A percentile compares a stretch with the other conserved stretches of the same genome.
These are phyloP conservation scores for Forpus xanthops DNA, from an alignment of 2,797 vertebrate species.

Conservation along the genomic window DNA sequence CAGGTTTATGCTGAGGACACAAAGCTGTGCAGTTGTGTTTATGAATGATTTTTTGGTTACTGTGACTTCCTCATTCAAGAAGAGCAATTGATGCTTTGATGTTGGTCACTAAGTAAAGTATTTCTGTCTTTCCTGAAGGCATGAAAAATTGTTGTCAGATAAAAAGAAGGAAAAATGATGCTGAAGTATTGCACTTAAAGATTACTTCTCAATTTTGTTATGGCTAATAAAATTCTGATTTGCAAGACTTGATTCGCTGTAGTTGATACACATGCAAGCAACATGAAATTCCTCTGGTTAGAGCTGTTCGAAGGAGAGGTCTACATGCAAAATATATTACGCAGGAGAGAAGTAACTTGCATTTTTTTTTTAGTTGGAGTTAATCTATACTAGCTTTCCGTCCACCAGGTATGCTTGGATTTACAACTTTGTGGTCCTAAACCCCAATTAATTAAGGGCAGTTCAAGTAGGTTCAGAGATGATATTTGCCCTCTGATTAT, in stretches of 20 bases:
- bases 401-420: background rate
- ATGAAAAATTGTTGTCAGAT: background rate
- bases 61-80: background rate
- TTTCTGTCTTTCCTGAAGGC: background rate
- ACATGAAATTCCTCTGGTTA: background rate
- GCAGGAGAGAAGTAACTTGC: background rate
- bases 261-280: background rate
- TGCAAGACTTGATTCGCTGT: background rate
- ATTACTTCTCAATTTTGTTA: background rate
- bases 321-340: background rate
- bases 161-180: background rate
- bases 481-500: background rate
- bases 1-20: background rate
- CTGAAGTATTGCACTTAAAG: background rate
- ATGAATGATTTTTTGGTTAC: background rate
- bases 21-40: background rate
- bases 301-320: background rate
- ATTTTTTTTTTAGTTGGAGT: background rate
- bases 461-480: background rate
- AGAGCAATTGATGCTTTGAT: background rate
- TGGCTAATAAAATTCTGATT: background rate
- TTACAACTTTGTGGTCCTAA: background rate
- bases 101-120: background rate
- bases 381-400: background rate
- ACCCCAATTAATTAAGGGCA: background rate